Conservation (phyloP, 1,140 invertebrate genomes). For the Yoshiicerus persimilis region DNA sequence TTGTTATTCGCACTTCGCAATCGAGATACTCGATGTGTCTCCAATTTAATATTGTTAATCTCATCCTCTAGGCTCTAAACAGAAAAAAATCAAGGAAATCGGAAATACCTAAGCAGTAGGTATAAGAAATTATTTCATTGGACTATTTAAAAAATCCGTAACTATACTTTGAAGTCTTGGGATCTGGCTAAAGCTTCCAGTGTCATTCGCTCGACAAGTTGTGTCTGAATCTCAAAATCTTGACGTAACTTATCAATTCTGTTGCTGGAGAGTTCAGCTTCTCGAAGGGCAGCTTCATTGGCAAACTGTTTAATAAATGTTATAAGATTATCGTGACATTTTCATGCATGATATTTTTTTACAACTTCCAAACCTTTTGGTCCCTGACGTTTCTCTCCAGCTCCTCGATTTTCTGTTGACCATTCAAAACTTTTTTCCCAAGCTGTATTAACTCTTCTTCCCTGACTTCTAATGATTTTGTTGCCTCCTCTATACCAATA, state of each 20-base stretch:
- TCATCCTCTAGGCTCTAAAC: conserved; percentile 20
- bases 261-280: not conserved
- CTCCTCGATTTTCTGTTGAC: conserved; percentile 19
- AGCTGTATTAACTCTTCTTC: not conserved
- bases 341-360: not conserved
- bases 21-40: not conserved
- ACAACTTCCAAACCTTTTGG: not conserved
- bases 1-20: not conserved
- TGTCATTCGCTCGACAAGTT: conserved; percentile 12
- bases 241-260: conserved; percentile 25
- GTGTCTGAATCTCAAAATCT: conserved; percentile 20
- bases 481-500: not conserved
- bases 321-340: not conserved
- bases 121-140: not conserved
- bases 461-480: not conserved
- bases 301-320: conserved; percentile 2
- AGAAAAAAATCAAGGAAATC: not conserved
- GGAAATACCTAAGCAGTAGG: not conserved
- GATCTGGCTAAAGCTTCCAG: not conserved
- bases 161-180: conserved; percentile 24
- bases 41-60: not conserved
- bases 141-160: too few relatives aligned
- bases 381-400: conserved; percentile 6
- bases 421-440: not conserved
- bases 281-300: conserved; percentile 19